These are phyloP conservation scores for Drosophila gaucha DNA, from an alignment of 2,888 invertebrate genomes.

Conservation along the genomic window DNA sequence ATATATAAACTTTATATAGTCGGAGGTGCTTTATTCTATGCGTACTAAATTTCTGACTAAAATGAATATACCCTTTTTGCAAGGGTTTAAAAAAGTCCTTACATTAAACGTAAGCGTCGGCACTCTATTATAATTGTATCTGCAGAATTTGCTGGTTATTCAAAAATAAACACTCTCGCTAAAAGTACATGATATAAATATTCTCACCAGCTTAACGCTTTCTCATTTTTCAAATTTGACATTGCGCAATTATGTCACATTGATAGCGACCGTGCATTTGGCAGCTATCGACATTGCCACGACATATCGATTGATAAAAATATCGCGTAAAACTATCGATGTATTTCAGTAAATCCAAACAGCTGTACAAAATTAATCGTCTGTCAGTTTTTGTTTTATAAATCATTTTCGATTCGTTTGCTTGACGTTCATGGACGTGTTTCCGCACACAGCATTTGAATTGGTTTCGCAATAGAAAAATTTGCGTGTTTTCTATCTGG, in stretches of 20 bases:
- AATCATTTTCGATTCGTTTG: slow-evolving; percentile 74
- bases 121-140: neutral
- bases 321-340: slow-evolving; percentile 12
- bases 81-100: slow-evolving; percentile 2
- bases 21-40: too few species aligned
- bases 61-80: too few species aligned
- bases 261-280: neutral
- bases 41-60: too few species aligned
- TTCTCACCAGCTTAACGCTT: neutral
- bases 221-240: neutral
- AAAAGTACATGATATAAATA: neutral
- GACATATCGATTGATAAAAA: slow-evolving; percentile 3
- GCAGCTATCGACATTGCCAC: neutral
- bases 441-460: slow-evolving; percentile 65
- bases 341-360: slow-evolving; percentile 21
- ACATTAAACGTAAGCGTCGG: neutral
- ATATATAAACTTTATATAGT: too few species aligned
- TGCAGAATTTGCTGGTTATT: slow-evolving; percentile 1
- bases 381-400: slow-evolving; percentile 58
- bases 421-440: slow-evolving; percentile 69
- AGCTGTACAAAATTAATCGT: slow-evolving; percentile 49
- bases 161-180: neutral
- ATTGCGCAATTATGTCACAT: neutral
- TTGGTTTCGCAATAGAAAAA: slow-evolving; percentile 73
- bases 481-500: slow-evolving; percentile 68